Base-by-base conservation (phyloP, 1,140 invertebrate species). In the Dendrolimus kikuchii region DNA sequence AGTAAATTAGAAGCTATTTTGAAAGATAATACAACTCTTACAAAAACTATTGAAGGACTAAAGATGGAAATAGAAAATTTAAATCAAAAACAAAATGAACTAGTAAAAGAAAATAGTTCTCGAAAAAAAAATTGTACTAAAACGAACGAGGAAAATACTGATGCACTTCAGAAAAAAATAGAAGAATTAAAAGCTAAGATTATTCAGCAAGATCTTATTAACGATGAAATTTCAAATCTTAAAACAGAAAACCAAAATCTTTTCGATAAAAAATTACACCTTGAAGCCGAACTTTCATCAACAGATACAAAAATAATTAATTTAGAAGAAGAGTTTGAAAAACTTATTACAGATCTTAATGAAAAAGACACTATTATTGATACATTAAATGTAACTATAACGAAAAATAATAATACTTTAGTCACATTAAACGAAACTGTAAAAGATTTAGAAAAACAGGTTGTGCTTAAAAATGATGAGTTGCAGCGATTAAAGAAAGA, bases 301-400 rank as follows among this genome's bases (percentile, higher is more conserved):
- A 74, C 73, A 36, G 67, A 83, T 57, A 52, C 40, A 6, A 83
- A 85, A 76, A 77, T 83, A 46, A 44, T 62, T 6, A 51, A 66
- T 43, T 59, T 85, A 44, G 69, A 81, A 65, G 56, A 74, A 49
- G 73, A 86, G 62, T 76, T 85, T 50, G 71, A 77, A 8, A 85
- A 86, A 55, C 49, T 84, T 40, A 59, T 74, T 36, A 38, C 54
- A 5, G 75, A 81, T 48, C 53, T 80, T 7, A 76, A 73, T 46
- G 77, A 82, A 55, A 85, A 81, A 55, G 73, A 80, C 57, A 59
- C 63, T 5, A 51, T 76, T 9, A 82, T 82, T 23, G 71, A 78
- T 49, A 62, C 54, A 23, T 57, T 85, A 36, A 81, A 80, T 57
- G 46, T 7, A 7, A 72, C 65, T 36, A 39, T 75, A 6, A 51